Conservation (phyloP, 2,888 invertebrate genomes). For the Brachypalpus laphriformis region DNA sequence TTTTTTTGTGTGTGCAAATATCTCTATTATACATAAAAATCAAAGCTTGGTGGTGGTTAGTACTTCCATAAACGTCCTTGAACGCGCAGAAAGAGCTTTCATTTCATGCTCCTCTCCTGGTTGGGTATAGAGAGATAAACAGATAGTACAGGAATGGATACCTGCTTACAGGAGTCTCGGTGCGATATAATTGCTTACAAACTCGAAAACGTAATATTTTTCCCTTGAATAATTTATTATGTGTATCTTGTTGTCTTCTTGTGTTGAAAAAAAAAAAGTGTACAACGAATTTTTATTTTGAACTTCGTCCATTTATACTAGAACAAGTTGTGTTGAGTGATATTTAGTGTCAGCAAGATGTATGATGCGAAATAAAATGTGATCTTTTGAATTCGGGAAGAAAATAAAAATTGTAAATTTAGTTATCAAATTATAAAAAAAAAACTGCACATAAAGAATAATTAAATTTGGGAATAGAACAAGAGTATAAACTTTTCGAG, state of each 20-base stretch:
- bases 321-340: slow-evolving; percentile 26
- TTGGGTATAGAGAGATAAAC: slow-evolving; percentile 33
- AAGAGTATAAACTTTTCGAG: not conserved
- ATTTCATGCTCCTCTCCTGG: slow-evolving; percentile 51
- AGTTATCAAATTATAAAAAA: not conserved
- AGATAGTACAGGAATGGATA: slow-evolving; percentile 48
- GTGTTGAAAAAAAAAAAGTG: slow-evolving; percentile 13
- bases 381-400: slow-evolving; percentile 56
- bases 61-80: slow-evolving; percentile 69
- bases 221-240: slow-evolving; percentile 31
- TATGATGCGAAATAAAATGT: slow-evolving; percentile 45
- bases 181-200: slow-evolving; percentile 46
- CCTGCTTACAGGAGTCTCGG: slow-evolving; percentile 50
- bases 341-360: slow-evolving; percentile 20
- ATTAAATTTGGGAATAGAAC: not conserved
- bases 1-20: slow-evolving; percentile 56
- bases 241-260: slow-evolving; percentile 24
- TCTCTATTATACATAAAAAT: slow-evolving; percentile 73
- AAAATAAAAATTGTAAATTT: slow-evolving; percentile 47
- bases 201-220: slow-evolving; percentile 57
- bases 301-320: slow-evolving; percentile 53
- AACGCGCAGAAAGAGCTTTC: slow-evolving; percentile 72
- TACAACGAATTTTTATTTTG: slow-evolving; percentile 64
- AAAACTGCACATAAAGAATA: not conserved
- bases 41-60: slow-evolving; percentile 70